Conservation (phyloP, 2,113 vertebrate genomes). For the Poeciliopsis turrubarensis region DNA sequence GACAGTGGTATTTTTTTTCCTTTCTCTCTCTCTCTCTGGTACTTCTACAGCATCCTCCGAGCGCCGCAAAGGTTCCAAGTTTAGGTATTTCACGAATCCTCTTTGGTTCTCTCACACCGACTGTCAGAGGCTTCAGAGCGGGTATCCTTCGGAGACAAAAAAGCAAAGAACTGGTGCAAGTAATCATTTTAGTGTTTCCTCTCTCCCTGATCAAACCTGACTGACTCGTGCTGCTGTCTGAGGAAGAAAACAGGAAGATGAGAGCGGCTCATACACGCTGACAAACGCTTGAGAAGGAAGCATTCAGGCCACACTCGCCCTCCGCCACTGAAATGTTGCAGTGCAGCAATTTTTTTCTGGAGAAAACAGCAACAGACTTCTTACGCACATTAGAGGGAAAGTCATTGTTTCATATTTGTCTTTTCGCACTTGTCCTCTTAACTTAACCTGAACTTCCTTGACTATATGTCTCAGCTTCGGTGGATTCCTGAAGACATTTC, state of each 20-base stretch:
- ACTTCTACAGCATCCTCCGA: conserved; percentile 18
- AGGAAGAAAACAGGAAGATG: conserved; percentile 37
- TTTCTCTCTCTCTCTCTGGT: conserved; percentile 31
- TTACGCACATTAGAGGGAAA: conserved; percentile 14
- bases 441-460: not conserved
- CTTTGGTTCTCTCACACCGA: conserved; percentile 61
- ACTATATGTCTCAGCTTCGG: too few species aligned
- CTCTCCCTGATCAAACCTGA: conserved; percentile 58
- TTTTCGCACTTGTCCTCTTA: not conserved
- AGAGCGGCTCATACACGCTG: conserved; percentile 49
- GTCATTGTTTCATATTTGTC: conserved; percentile 4
- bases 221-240: conserved; percentile 43
- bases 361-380: conserved; percentile 8
- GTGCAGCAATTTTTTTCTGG: conserved; percentile 37
- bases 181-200: conserved; percentile 70
- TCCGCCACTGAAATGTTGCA: conserved; percentile 36
- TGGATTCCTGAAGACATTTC: not conserved
- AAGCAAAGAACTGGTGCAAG: conserved; percentile 54
- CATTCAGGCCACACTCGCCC: conserved; percentile 51
- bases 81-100: conserved; percentile 61
- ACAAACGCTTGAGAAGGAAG: conserved; percentile 55
- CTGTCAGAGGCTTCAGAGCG: conserved; percentile 61
- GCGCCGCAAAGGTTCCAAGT: conserved; percentile 44
- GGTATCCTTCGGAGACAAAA: conserved; percentile 60
- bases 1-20: conserved; percentile 45